phyloP scores from a whole-genome alignment of 1,140 invertebrate species.

The Hyles euphorbiae region DNA sequence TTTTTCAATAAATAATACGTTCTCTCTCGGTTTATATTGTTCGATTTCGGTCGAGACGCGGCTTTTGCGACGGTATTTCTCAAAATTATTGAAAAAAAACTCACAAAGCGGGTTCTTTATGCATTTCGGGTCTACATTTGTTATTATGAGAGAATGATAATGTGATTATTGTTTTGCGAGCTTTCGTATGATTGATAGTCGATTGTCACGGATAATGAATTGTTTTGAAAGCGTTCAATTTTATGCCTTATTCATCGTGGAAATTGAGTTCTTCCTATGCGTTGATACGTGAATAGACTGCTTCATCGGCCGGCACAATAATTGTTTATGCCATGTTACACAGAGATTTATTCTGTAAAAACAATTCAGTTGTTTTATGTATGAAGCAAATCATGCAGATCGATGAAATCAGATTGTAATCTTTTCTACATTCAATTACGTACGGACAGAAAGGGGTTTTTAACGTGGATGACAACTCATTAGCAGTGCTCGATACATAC shows the following conservation, averaged over 20 bases:
- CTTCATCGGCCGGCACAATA: no score
- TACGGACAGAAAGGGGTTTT: not conserved
- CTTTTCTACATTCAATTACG: conserved; percentile 6
- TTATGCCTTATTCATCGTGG: conserved; percentile 40
- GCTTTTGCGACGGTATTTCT: conserved; percentile 60
- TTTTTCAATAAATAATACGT: conserved; percentile 71
- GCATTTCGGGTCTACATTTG: conserved; percentile 67
- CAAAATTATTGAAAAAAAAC: conserved; percentile 63
- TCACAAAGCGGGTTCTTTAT: conserved; percentile 68
- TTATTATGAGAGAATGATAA: conserved; percentile 74
- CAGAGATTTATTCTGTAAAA: no score
- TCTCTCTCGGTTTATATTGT: conserved; percentile 70
- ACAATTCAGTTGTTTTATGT: no score
- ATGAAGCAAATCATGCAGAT: not conserved
- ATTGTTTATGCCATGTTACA: no score
- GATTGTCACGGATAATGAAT: conserved; percentile 72
- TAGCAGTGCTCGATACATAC: conserved; percentile 1
- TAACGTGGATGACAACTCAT: conserved; percentile 8
- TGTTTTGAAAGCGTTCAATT: conserved; percentile 56
- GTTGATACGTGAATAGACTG: no score
- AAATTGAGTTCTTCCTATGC: conserved; percentile 5
- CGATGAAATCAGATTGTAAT: conserved; percentile 4
- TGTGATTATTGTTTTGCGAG: conserved; percentile 75
- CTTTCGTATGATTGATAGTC: conserved; percentile 66
- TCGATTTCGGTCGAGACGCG: conserved; percentile 54